Evolutionary conservation across 2,888 invertebrate genomes (phyloP), one percentile per base, ranked within the genome.

Genomic region (Sinelater perroti): DNA sequence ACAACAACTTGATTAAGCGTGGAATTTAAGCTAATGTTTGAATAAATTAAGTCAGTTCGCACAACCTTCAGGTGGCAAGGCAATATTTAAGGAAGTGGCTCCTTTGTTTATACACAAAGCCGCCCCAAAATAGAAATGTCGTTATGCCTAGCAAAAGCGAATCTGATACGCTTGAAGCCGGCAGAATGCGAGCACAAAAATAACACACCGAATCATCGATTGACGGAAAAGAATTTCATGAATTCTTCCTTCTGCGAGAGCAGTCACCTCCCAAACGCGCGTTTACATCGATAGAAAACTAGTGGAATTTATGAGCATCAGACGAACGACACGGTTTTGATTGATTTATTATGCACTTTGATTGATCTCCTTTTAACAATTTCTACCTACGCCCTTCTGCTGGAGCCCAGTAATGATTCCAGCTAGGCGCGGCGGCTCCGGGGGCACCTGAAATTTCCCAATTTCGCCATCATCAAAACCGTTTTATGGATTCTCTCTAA

Each of bases 321-420:
- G 69, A 72, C 72, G 40, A 40, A 40, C 40, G 40, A 67, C 57
- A 61, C 69, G 60, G 67, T 66, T 68, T 65, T 72, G 72, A 75
- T 74, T 75, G 75, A 76, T 75, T 76, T 77, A 76, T 76, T 73
- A 72, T 65, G 76, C 40, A 77, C 75, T 70, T 72, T 75, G 77
- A 77, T 73, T 72, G 75, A 76, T 75, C 65, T 65, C 17, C 17
- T 30, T 44, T 44, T 44, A 30, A 44, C 40, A 40, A 40, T 40
- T 40, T 14, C 8, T 24, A 40, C 40, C 38, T 38, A 20, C 21
- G 10, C 13, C 11, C 10, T 20, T 20, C 21, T 20, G 2, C 10
- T 11, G 38, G 8, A 18, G 38, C 6, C 28, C n/a, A 20, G 10
- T 3, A 11, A 16, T 14, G 36, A 17, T 36, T 18, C 17, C 2